Evolutionary conservation across 1,140 invertebrate species (phyloP), one percentile per base, ranked within the genome.

Genomic region (Dreissena rostriformis): DNA sequence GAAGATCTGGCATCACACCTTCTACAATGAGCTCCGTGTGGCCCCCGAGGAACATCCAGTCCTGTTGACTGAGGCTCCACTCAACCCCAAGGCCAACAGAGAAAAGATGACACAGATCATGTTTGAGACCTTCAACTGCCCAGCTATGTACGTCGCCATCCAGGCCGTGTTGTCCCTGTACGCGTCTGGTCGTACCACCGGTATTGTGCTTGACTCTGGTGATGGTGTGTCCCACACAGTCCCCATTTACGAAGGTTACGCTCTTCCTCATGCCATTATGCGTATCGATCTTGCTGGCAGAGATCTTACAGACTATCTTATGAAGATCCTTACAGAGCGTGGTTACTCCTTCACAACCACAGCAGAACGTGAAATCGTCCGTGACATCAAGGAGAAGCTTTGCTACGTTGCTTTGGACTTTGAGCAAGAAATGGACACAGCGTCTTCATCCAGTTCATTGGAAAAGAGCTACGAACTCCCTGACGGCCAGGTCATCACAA

Each of bases 101-200:
- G 97, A 98, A 93, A 98, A 98, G 95, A 97, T 98, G 97, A 98
- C 93, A 76, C 90, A 96, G 94, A 92, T 92, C 79, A 90, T 92
- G 89, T 92, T 92, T 66, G 91, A 92, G 78, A 91, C 90, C 83
- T 98, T 98, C 96, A 98, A 98, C 95, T 96, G 96, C 67, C 97
- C 97, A 1, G 97, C 97, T 84, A 98, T 98, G 97, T 98, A 98
- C 91, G 97, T 98, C 1, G 97, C 97, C 86, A 98, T 97, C 94
- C 97, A 97, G 93, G 96, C 96, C 84, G 96, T 97, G n/a, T 94
- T 97, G 24, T 96, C 96, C 24, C 94, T 98, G 93, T 97, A 98
- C 94, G 96, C 97, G 73, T 97, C 97, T 88, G 97, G 97, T 95
- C 96, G 97, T 96, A 97, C 97, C 92, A 98, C 97, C 89, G 97